These are phyloP conservation scores for Drosophila navojoa DNA, from an alignment of 1,140 invertebrate genomes.

Conservation along the genomic window DNA sequence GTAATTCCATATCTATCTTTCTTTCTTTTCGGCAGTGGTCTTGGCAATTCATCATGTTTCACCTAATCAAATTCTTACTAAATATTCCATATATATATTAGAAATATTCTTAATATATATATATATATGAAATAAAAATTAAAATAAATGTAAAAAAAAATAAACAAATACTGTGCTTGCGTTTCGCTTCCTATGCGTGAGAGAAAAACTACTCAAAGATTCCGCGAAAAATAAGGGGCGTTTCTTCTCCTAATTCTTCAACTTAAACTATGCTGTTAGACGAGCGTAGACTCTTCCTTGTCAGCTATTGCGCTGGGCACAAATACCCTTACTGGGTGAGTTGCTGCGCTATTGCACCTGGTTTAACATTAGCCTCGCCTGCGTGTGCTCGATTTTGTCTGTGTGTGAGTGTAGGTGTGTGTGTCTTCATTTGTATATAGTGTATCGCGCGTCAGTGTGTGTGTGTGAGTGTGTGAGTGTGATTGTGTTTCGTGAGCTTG, in stretches of 20 bases:
- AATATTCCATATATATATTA: not conserved
- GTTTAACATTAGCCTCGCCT: not conserved
- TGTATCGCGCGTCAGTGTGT: not conserved
- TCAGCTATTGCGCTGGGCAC: not conserved
- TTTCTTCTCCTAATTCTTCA: conserved; percentile 26
- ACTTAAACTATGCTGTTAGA: conserved; percentile 14
- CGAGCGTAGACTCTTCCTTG: not conserved
- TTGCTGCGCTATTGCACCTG: conserved; percentile 27
- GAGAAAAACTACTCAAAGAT: conserved; percentile 39
- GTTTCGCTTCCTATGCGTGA: conserved; percentile 19
- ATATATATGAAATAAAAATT: conserved; percentile 35
- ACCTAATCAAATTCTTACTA: conserved; percentile 7
- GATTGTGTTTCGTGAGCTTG: conserved; percentile 26
- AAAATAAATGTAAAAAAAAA: conserved; percentile 56
- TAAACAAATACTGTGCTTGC: conserved; percentile 64
- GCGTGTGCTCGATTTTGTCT: not conserved
- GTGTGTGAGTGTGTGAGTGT: conserved; percentile 27
- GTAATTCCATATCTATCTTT: too few species aligned
- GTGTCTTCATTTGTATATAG: conserved; percentile 24
- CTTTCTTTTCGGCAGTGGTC: conserved; percentile 28
- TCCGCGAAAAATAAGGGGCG: conserved; percentile 18
- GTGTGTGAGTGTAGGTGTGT: conserved; percentile 10
- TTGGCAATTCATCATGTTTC: conserved; percentile 34
- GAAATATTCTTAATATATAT: not conserved
- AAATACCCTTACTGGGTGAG: too few species aligned